phyloP scores from a whole-genome alignment of 2,113 vertebrate genomes.

The Raja brachyura region DNA sequence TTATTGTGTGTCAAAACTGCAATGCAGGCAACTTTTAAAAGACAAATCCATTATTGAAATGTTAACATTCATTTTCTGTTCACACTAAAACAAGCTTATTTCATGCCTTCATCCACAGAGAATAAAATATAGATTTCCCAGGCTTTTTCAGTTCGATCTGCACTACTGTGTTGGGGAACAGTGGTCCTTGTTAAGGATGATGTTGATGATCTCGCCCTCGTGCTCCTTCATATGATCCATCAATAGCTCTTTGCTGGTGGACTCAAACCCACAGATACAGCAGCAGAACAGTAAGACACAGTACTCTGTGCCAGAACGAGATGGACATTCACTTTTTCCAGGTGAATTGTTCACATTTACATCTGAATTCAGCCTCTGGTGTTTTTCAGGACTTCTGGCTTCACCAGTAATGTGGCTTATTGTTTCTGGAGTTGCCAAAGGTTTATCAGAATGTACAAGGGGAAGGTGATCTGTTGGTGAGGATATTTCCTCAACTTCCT shows the following conservation, averaged over 20 bases:
- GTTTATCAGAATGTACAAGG: constrained; percentile 53
- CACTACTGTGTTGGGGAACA: constrained; percentile 43
- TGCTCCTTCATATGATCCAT: constrained; percentile 98
- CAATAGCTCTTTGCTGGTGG: constrained; percentile 87
- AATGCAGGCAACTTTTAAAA: background rate
- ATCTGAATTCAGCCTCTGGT: constrained; percentile 50
- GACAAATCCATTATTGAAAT: background rate
- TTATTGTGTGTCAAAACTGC: background rate
- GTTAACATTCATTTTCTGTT: constrained; percentile 13
- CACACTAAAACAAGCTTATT: background rate
- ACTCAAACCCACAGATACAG: constrained; percentile 95
- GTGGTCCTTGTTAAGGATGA: constrained; percentile 89
- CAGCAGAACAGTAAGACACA: constrained; percentile 94
- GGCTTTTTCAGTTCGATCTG: constrained; percentile 50
- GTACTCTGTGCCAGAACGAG: constrained; percentile 68
- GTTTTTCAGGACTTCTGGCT: constrained; percentile 49
- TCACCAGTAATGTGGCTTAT: constrained; percentile 46
- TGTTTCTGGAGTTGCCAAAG: constrained; percentile 49
- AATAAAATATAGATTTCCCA: constrained; percentile 33
- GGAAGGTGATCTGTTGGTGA: background rate
- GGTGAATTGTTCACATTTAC: constrained; percentile 50
- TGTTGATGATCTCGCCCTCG: constrained; percentile 93
- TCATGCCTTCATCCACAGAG: constrained; percentile 41
- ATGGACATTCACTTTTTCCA: constrained; percentile 52
- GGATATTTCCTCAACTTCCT: constrained; percentile 50